Base-by-base conservation (phyloP, 2,113 vertebrate genomes). In the Phoenicopterus ruber region DNA sequence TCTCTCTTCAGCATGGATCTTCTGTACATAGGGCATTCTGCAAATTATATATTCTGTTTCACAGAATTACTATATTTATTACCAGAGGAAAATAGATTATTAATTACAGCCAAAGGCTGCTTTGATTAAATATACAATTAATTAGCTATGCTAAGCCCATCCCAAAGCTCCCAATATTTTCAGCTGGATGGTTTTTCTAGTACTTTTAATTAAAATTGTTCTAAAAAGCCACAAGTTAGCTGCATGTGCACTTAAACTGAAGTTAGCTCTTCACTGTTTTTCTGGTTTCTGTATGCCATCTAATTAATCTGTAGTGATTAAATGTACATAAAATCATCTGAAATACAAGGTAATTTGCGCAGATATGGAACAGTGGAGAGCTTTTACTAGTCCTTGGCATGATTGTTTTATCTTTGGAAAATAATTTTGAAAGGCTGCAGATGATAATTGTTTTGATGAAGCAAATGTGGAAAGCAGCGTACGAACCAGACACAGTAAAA, bases 181-280 rank as follows among this genome's bases (percentile, higher is more conserved):
- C 98, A 97, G 97, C 93, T 98, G 47, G 59, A 95, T 98, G 97
- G 86, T 97, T 98, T 97, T 97, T 98, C 96, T 98, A 97, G 97
- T 97, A 98, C 76, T 98, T 98, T 98, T 98, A 98, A 98, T 98
- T 98, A 98, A 98, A 98, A 97, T 97, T 96, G 93, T 97, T 98
- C 92, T 96, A 86, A 98, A 98, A 98, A 98, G 96, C 94, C 94
- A 96, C 96, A 98, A 97, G 97, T 98, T 98, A 96, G 96, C 88
- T 97, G 96, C 81, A 71, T 97, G 69, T 96, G 88, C 97, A 97
- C 97, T 98, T 98, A 97, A 97, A 97, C 95, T 98, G 94, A 98
- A 98, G 97, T 97, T 98, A 97, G 96, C 94, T 96, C 96, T 96
- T 97, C 96, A 97, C 92, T 96, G 89, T 98, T 98, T 98, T 97